Evolutionary conservation across 2,797 vertebrate genomes (phyloP).

Genomic region (Monodelphis domestica): DNA sequence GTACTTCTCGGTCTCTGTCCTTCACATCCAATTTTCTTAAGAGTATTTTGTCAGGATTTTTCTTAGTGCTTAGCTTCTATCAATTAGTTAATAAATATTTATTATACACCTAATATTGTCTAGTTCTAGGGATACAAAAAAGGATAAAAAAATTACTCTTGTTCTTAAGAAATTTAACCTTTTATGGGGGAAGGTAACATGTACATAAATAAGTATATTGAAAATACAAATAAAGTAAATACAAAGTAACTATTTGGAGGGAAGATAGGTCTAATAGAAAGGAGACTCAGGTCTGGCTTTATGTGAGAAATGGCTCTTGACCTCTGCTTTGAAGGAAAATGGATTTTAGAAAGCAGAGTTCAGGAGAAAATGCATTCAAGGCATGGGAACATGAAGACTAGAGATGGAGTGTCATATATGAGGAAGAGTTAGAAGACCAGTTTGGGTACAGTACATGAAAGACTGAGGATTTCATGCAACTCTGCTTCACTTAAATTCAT

Average conservation of each 20-base stretch:
- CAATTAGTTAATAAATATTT: not conserved
- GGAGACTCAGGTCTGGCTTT: not conserved
- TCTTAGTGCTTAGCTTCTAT: not conserved
- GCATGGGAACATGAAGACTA: no score
- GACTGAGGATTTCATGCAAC: no score
- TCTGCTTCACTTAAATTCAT: no score
- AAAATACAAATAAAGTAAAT: not conserved
- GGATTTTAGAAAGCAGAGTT: not conserved
- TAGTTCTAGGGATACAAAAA: not conserved
- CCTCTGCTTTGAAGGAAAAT: no score
- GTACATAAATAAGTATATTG: not conserved
- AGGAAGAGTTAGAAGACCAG: no score
- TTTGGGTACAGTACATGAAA: no score
- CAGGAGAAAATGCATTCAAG: not conserved
- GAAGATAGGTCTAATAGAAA: not conserved
- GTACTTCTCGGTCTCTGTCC: no score
- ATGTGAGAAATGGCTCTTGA: not conserved
- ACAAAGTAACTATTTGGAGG: not conserved
- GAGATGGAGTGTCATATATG: no score
- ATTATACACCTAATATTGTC: not conserved
- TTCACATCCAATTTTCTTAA: no score
- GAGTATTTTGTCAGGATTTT: not conserved
- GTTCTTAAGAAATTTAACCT: not conserved
- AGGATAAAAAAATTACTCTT: not conserved
- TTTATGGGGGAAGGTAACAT: not conserved